Conservation (phyloP, 2,888 invertebrate species). For the Oxycera nigricornis region DNA sequence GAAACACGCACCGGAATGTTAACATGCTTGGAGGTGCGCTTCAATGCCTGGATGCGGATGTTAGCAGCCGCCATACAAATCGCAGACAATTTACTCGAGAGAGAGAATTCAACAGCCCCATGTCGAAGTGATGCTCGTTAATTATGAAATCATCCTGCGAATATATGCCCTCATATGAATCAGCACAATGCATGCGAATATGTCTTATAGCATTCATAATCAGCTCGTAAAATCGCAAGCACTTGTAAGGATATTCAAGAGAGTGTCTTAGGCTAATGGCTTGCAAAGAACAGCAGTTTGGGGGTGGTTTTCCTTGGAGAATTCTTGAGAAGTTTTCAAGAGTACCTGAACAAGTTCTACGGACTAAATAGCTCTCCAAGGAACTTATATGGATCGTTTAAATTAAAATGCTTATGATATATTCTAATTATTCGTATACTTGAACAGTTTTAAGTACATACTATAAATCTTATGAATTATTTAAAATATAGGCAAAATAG, state of each 20-base stretch:
- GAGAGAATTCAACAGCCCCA: slow-evolving; percentile 36
- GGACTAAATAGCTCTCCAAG: slow-evolving; percentile 3
- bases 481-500: background rate
- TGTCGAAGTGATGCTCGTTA: slow-evolving; percentile 39
- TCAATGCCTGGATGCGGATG: background rate
- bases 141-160: slow-evolving; percentile 46
- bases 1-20: slow-evolving; percentile 42
- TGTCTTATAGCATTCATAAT: slow-evolving; percentile 19
- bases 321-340: slow-evolving; percentile 39
- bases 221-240: slow-evolving; percentile 32
- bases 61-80: background rate
- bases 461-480: background rate
- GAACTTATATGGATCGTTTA: background rate
- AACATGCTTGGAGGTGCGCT: slow-evolving; percentile 6
- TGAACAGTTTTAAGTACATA: background rate
- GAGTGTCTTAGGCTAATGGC: slow-evolving; percentile 11
- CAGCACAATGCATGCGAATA: slow-evolving; percentile 20
- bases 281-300: background rate
- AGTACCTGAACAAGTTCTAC: slow-evolving; percentile 13
- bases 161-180: slow-evolving; percentile 44
- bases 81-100: slow-evolving; percentile 41
- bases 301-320: slow-evolving; percentile 18
- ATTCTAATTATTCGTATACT: background rate
- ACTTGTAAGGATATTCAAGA: slow-evolving; percentile 13
- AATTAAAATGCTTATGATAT: background rate